Percentiles rank a stretch among this genome's conserved stretches.
Conservation (phyloP, 2,113 vertebrate genomes). For the Perca schrenkii region DNA sequence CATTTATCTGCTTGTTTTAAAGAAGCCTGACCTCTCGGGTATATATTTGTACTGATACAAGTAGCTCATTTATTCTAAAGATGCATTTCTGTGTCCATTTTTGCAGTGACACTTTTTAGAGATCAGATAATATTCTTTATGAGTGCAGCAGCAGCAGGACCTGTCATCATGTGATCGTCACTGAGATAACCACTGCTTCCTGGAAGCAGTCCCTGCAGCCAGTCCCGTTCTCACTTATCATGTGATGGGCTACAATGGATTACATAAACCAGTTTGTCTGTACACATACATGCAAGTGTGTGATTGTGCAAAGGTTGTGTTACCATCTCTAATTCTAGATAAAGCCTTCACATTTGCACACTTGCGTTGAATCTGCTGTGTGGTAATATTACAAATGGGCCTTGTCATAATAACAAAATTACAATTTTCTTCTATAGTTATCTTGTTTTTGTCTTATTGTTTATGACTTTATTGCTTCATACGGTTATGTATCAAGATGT, state of each 20-base stretch:
- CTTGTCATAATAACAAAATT: conserved; percentile 7
- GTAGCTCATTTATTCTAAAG: neutral
- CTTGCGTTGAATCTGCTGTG: conserved; percentile 13
- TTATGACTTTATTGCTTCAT: conserved; percentile 11
- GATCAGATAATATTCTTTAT: conserved; percentile 35
- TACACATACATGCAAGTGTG: conserved; percentile 18
- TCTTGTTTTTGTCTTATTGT: conserved; percentile 1
- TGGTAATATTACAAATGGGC: conserved; percentile 11
- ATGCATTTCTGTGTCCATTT: neutral
- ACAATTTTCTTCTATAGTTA: neutral
- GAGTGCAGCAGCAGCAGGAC: conserved; percentile 48
- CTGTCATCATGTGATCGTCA: conserved; percentile 76
- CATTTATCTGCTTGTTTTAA: conserved; percentile 6
- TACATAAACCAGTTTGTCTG: conserved; percentile 69
- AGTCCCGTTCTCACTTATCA: conserved; percentile 77
- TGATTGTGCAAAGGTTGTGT: conserved; percentile 29
- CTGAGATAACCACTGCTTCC: conserved; percentile 69
- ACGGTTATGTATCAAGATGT: neutral
- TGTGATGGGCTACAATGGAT: conserved; percentile 75
- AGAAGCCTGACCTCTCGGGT: neutral
- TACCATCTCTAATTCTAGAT: conserved; percentile 29
- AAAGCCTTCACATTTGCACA: conserved; percentile 27
- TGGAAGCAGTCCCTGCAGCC: conserved; percentile 76
- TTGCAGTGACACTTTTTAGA: conserved; percentile 21
- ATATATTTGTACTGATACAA: neutral